phyloP scores from a whole-genome alignment of 2,113 vertebrate species.

The Carettochelys insculpta region DNA sequence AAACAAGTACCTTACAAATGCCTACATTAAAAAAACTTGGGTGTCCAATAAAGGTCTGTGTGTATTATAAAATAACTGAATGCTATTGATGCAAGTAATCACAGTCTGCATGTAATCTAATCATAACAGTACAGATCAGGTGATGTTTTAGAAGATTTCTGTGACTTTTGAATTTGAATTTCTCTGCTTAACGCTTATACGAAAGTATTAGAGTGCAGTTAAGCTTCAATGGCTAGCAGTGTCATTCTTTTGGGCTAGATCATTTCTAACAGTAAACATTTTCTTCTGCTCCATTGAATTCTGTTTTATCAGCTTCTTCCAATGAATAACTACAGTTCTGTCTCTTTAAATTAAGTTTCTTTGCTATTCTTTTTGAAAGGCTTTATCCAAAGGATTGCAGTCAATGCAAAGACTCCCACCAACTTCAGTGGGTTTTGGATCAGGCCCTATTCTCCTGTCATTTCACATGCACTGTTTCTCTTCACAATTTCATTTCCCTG shows the following conservation, averaged over 20 bases:
- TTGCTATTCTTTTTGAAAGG: background rate
- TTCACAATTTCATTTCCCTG: background rate
- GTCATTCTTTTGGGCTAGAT: background rate
- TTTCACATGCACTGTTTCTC: background rate
- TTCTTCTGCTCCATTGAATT: background rate
- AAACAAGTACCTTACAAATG: background rate
- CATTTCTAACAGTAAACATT: background rate
- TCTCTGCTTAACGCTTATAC: background rate
- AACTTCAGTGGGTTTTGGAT: background rate
- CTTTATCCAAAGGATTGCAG: background rate
- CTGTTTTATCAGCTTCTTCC: background rate
- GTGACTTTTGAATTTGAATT: background rate
- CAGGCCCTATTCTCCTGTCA: background rate
- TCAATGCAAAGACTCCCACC: background rate
- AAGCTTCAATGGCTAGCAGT: background rate
- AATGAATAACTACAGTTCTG: background rate
- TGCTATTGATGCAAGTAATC: background rate
- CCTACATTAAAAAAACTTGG: no score
- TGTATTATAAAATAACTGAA: background rate
- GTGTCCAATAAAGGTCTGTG: no score
- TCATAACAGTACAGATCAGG: background rate
- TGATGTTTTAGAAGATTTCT: background rate
- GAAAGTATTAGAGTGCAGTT: background rate
- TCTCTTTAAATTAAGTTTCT: background rate
- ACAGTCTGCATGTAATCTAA: background rate